Base-by-base conservation (phyloP, 1,140 invertebrate species). In the Cheumatopsyche charites region DNA sequence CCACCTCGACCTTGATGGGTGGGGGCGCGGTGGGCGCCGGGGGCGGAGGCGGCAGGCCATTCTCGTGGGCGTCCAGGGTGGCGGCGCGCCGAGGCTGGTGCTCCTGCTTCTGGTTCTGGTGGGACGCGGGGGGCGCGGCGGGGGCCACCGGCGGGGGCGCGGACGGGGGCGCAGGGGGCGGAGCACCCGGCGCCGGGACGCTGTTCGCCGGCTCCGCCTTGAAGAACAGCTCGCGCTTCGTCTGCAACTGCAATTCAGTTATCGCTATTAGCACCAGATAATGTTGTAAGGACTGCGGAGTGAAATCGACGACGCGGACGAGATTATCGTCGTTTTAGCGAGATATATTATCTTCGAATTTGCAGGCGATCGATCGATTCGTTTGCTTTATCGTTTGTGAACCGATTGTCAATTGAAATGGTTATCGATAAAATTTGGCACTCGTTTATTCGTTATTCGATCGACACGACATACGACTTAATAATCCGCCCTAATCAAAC, bases 141-240 rank as follows among this genome's bases (percentile, higher is more conserved):
- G 80, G 79, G 62, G 81, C 81, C 67, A 80, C 81, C 5, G 80
- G 80, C 69, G 83, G 82, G 55, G 82, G 79, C 9, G 79, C 77
- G 41, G 72, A 77, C 52, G 81, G 78, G 70, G 82, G 77, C 19
- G 81, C 80, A 19, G 79, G 78, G 25, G 80, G 77, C 67, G 79
- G 80, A 72, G 80, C 80, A 49, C 80, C 79, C 19, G 67, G 61
- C 49, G 63, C 70, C 45, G 71, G 75, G 36, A 71, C 75, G 55
- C 58, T 71, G 78, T 80, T 81, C 62, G 83, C 80, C 15, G 82
- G 79, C 29, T 85, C 83, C 69, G 82, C 82, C 81, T 92, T 92
- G 83, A 92, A 92, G 82, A 92, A 92, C 78, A 91, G 82, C 82
- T 92, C 90, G 66, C 91, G 87, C 83, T 92, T 92, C 80, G 87